Conservation (phyloP, 2,113 vertebrate species). For the Odontesthes bonariensis region DNA sequence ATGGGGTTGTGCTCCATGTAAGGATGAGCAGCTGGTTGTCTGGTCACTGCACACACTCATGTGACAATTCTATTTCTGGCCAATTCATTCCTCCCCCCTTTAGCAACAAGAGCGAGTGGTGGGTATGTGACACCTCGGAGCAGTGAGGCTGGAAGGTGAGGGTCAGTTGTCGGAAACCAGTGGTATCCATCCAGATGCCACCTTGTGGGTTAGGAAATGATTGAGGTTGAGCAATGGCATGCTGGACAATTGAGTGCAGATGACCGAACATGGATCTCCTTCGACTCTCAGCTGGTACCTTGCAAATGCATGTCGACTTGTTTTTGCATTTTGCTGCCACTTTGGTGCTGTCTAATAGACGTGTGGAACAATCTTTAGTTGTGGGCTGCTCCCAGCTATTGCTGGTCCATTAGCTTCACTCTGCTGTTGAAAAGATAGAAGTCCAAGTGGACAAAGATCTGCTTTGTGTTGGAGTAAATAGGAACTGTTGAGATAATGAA, state of each 20-base stretch:
- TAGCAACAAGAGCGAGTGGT: conserved; percentile 66
- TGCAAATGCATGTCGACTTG: too few relatives aligned
- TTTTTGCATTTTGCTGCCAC: too few relatives aligned
- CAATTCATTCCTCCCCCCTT: conserved; percentile 72
- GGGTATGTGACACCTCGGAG: conserved; percentile 77
- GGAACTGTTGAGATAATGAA: too few relatives aligned
- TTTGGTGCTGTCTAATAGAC: too few relatives aligned
- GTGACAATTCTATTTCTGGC: conserved; percentile 81
- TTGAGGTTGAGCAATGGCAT: conserved; percentile 25
- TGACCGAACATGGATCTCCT: background rate
- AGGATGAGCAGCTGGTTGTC: conserved; percentile 75
- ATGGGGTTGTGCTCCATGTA: conserved; percentile 68
- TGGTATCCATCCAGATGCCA: conserved; percentile 27
- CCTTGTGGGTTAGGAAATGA: conserved; percentile 2
- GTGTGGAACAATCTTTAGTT: too few relatives aligned
- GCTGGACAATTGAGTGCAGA: conserved; percentile 7
- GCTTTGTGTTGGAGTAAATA: too few relatives aligned
- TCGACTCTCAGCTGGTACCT: too few relatives aligned
- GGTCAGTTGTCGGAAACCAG: conserved; percentile 38
- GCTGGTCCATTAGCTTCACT: too few relatives aligned
- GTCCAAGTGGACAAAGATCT: too few relatives aligned
- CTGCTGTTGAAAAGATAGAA: too few relatives aligned
- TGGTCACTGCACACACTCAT: conserved; percentile 69
- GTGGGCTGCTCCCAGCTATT: too few relatives aligned
- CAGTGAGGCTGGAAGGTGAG: conserved; percentile 25